Percentiles rank a stretch among this genome's conserved stretches.
These are phyloP conservation scores for Macrosoma leucophasiata DNA, from an alignment of 2,888 invertebrate genomes.

Conservation along the genomic window DNA sequence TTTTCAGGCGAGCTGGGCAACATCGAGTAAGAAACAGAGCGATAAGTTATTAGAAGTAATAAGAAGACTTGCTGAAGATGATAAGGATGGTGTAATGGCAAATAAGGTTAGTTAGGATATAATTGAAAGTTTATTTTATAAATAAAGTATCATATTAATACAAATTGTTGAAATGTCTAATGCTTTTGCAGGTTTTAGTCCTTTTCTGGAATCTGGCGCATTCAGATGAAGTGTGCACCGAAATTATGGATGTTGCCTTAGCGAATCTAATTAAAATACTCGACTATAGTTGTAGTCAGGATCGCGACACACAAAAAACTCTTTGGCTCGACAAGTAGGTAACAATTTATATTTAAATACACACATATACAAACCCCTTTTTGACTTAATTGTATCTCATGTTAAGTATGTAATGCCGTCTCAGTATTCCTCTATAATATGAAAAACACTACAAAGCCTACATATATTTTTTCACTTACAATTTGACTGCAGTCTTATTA, in stretches of 20 bases:
- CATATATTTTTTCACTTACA: too few relatives aligned
- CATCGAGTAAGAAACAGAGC: constrained; percentile 95
- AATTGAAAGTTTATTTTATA: too few relatives aligned
- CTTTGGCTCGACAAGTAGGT: constrained; percentile 91
- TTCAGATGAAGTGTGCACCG: constrained; percentile 96
- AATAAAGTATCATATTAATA: constrained; percentile 1
- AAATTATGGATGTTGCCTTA: constrained; percentile 97
- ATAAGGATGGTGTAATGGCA: constrained; percentile 99
- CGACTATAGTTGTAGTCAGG: constrained; percentile 98
- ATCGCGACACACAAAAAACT: constrained; percentile 96
- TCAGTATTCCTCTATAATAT: too few relatives aligned
- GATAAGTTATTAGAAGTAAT: constrained; percentile 97
- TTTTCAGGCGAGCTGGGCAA: constrained; percentile 91
- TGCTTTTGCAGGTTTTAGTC: constrained; percentile 81
- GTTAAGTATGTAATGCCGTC: too few relatives aligned
- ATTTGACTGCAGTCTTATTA: background rate
- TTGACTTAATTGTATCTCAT: too few relatives aligned
- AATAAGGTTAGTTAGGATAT: constrained; percentile 82
- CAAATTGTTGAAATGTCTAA: constrained; percentile 6
- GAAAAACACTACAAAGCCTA: too few relatives aligned
- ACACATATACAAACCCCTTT: too few relatives aligned
- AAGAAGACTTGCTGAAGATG: constrained; percentile 95
- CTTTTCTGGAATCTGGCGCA: constrained; percentile 98
- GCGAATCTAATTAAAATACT: constrained; percentile 97
- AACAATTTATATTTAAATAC: constrained; percentile 1